Conservation (phyloP, 1,140 invertebrate genomes). For the Drosophila mayri region DNA sequence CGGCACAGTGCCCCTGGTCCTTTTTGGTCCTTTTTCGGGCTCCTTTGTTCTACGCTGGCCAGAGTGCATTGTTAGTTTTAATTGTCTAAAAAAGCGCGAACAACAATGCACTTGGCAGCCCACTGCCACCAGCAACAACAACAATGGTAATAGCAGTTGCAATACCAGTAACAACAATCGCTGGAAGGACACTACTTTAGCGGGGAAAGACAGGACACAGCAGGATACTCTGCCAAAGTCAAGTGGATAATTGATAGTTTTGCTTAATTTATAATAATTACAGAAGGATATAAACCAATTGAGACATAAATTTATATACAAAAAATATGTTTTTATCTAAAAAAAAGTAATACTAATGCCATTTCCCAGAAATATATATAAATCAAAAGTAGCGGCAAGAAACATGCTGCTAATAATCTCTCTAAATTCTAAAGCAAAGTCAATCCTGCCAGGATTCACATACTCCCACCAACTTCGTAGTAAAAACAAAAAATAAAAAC, state of each 20-base stretch:
- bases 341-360: no score
- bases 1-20: conserved; percentile 56
- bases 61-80: conserved; percentile 75
- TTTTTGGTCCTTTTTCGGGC: conserved; percentile 24
- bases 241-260: conserved; percentile 1
- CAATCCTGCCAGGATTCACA: conserved; percentile 6
- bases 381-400: fast-evolving
- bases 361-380: no score
- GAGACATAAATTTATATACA: no score
- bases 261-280: neutral
- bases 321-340: no score
- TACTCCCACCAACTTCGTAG: neutral
- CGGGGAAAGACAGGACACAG: conserved; percentile 1
- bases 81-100: conserved; percentile 75
- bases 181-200: conserved; percentile 14
- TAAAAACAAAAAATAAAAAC: conserved; percentile 22
- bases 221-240: conserved; percentile 19
- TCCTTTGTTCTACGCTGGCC: conserved; percentile 49
- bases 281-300: no score
- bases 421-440: neutral
- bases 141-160: conserved; percentile 37
- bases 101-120: conserved; percentile 59
- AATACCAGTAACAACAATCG: conserved; percentile 33
- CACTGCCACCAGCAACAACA: conserved; percentile 19
- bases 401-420: neutral